Evolutionary conservation across 1,140 invertebrate genomes (phyloP).

Genomic region (Ruditapes philippinarum): DNA sequence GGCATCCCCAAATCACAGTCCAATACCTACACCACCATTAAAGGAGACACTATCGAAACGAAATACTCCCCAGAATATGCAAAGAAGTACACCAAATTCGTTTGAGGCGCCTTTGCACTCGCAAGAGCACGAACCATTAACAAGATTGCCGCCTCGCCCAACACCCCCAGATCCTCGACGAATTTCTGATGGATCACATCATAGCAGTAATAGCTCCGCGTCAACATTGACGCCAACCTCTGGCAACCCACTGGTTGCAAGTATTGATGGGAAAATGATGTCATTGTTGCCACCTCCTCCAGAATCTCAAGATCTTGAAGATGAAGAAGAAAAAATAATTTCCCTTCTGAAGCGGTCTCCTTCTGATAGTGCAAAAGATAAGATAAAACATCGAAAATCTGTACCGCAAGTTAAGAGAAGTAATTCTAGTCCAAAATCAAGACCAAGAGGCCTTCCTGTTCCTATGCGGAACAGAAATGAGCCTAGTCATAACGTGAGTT

Average conservation of each 20-base stretch:
- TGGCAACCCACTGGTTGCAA: slow-evolving; percentile 76
- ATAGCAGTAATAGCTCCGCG: slow-evolving; percentile 78
- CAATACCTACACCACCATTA: slow-evolving; percentile 6
- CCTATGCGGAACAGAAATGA: slow-evolving; percentile 18
- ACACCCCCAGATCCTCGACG: slow-evolving; percentile 62
- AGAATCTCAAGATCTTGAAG: slow-evolving; percentile 2
- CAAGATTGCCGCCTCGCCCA: slow-evolving; percentile 67
- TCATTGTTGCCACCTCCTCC: slow-evolving; percentile 74
- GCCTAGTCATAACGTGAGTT: slow-evolving; percentile 7
- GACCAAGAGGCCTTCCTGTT: slow-evolving; percentile 52
- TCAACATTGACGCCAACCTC: slow-evolving; percentile 81
- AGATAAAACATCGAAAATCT: slow-evolving; percentile 62
- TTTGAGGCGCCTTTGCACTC: slow-evolving; percentile 28
- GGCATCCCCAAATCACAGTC: slow-evolving; percentile 71
- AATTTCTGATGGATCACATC: slow-evolving; percentile 75
- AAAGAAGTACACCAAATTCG: slow-evolving; percentile 17
- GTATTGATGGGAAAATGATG: slow-evolving; percentile 84
- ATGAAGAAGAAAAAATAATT: slow-evolving; percentile 31
- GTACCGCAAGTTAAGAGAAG: slow-evolving; percentile 69
- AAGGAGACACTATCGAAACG: neutral
- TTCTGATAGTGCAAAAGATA: slow-evolving; percentile 65
- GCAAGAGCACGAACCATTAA: slow-evolving; percentile 21
- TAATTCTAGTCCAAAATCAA: slow-evolving; percentile 72
- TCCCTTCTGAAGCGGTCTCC: slow-evolving; percentile 63
- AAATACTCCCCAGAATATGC: slow-evolving; percentile 15